Evolutionary conservation across 2,113 vertebrate species (phyloP), one percentile per base, ranked within the genome.

Genomic region (Nansenia antarctica): DNA sequence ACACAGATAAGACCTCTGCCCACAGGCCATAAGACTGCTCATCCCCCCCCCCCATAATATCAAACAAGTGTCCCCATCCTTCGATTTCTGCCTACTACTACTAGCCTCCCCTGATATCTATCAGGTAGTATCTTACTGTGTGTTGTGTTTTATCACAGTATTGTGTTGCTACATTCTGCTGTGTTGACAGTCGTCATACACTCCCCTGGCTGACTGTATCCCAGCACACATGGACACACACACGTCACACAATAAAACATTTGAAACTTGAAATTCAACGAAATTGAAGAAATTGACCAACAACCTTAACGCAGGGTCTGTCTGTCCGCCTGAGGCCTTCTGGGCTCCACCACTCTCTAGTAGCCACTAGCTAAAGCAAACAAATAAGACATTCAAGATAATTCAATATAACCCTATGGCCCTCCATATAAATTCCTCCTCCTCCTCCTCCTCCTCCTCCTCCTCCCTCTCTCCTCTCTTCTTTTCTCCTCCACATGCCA

Each of bases 351-450:
- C 14, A 30, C 0, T 58, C 27, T 30, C 29, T 30, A 30, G 1
- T n/a, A 49, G n/a, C 45, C 26, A 18, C 27, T 14, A 31, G 29
- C 54, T 6, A 30, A 7, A 58, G 14, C 15, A 58, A 58, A 58
- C 54, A 15, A 30, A 58, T 3, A 31, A 14, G 66, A 84, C 89
- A 77, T 73, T 89, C 83, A 87, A 70, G 85, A 84, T 87, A 84
- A 88, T 88, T 85, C 80, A 81, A 77, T 83, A 82, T 84, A 88
- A 88, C 86, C n/a, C 72, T 80, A 82, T 70, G 79, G 79, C 79
- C 72, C 59, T 67, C 80, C 74, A 39, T 89, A 89, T 85, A 87
- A 87, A 90, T 85, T 85, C 85, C 82, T 80, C 72, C 45, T 60
- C 57, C 31, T 6, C 0, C 15, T 5, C 57, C 58, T 70, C 45